Evolutionary conservation across 2,888 invertebrate species (phyloP), one percentile per base, ranked within the genome.

Genomic region (Cosmia pyralina): DNA sequence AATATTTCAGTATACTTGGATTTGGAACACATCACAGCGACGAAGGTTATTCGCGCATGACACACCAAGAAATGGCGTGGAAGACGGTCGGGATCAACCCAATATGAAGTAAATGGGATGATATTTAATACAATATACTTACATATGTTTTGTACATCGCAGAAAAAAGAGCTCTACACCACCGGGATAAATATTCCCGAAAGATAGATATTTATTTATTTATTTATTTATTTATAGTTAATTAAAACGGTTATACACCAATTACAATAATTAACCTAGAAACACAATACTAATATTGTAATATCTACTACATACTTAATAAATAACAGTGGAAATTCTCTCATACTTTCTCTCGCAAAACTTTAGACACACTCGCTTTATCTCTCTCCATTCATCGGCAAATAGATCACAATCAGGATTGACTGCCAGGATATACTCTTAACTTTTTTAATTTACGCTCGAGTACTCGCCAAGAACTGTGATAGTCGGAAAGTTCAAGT

Each of bases 41-140:
- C 44, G 34, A 46, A 64, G 41, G 34, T 38, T 5, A 48, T 60
- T 75, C 34, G 41, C 41, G 41, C 53, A 41, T 59, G 59, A 50
- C 38, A 19, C 50, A n/a, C 50, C 52, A 57, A 64, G 44, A 75
- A 81, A 81, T 78, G 34, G 53, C 4, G 8, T 44, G 71, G 69
- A 81, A 81, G 57, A 52, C 48, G 15, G 53, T 53, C 34, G 28
- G 58, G 50, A 50, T 34, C 72, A 58, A 2, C 17, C 17, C 77
- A 72, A 62, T 72, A 77, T 41, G 19, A 34, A 66, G 65, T 57
- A 74, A 81, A 74, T 71, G 63, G 53, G 34, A 34, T 22, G 48
- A 60, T 46, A 68, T 68, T 50, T 50, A 48, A 34, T 34, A 48
- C 63, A 34, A 48, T 48, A 44, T 60, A 60, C 4, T 1, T 28